Evolutionary conservation across 2,888 invertebrate genomes (phyloP), one percentile per base, ranked within the genome.

Genomic region (Lasioglossum vierecki): DNA sequence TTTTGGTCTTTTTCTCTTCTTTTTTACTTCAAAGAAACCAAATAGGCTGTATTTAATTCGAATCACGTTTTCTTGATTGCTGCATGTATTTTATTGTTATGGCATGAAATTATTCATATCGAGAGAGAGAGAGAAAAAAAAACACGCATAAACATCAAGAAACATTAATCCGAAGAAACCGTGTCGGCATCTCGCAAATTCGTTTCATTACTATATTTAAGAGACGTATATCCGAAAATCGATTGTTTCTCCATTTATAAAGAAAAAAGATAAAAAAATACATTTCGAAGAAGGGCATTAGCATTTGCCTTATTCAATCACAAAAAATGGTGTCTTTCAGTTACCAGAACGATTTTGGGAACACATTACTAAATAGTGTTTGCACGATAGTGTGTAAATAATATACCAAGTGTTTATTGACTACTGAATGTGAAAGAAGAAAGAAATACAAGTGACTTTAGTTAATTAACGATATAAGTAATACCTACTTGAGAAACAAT

Each of bases 391-490:
- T 81, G 75, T 78, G 72, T 72, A 84, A 70, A 82, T 80, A 79
- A 86, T 83, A 80, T 82, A 79, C 76, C 79, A 80, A 82, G 74
- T 81, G 74, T 83, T 85, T 81, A 70, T 68, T 44, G 76, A 87
- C 70, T 81, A 80, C 66, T 83, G 84, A 90, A 81, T 87, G 82
- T 72, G 80, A 79, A 79, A 70, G 83, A 76, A 73, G 68, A 76
- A 83, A 80, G 76, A 76, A 88, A 84, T 84, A 82, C 79, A 87
- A 88, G 75, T 88, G 85, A 70, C 80, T 88, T 87, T 90, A 90
- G 87, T 86, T 83, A 87, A 87, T 87, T 89, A 89, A 86, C 70
- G 71, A 88, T 87, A 89, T 87, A 89, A 89, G 82, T 79, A 87
- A 90, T 84, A 86, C 80, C 83, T 90, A 89, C 82, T 88, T 88